Evolutionary conservation across 1,140 invertebrate species (phyloP).

Genomic region (Drosophila saltans): DNA sequence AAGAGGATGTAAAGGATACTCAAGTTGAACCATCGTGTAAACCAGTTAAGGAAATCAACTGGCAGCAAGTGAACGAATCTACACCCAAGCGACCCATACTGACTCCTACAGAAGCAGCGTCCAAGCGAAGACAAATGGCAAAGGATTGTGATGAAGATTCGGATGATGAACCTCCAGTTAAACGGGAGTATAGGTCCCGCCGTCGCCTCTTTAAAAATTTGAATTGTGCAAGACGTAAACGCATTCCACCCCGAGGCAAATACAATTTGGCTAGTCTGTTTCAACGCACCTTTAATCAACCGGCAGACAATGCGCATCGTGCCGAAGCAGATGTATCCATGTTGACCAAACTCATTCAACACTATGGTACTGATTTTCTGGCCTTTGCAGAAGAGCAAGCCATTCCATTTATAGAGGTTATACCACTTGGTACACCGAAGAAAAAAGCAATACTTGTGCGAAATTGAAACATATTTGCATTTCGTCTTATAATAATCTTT

Average conservation of each 20-base stretch:
- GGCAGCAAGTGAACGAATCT: conserved; percentile 79
- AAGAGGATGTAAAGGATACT: not conserved
- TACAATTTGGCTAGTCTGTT: conserved; percentile 85
- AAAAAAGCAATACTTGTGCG: not conserved
- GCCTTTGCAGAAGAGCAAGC: conserved; percentile 85
- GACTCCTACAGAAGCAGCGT: not conserved
- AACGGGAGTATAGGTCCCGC: conserved; percentile 27
- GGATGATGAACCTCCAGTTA: conserved; percentile 12
- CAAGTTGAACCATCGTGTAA: not conserved
- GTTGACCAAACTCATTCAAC: conserved; percentile 85
- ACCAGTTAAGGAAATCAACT: conserved; percentile 29
- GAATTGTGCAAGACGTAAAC: conserved; percentile 45
- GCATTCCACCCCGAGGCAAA: conserved; percentile 64
- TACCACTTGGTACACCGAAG: conserved; percentile 37
- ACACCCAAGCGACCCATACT: conserved; percentile 80
- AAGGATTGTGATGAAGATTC: conserved; percentile 24
- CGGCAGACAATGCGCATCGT: conserved; percentile 83
- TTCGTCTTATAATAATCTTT: not conserved
- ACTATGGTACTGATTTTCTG: conserved; percentile 84
- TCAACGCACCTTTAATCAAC: conserved; percentile 83
- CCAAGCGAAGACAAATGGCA: conserved; percentile 40
- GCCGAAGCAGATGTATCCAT: conserved; percentile 87
- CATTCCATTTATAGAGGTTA: conserved; percentile 74
- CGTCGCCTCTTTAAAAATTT: conserved; percentile 51
- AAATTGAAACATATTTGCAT: not conserved